Evolutionary conservation across 2,113 vertebrate species (phyloP), one percentile per base, ranked within the genome.

Genomic region (Xiphophorus maculatus): DNA sequence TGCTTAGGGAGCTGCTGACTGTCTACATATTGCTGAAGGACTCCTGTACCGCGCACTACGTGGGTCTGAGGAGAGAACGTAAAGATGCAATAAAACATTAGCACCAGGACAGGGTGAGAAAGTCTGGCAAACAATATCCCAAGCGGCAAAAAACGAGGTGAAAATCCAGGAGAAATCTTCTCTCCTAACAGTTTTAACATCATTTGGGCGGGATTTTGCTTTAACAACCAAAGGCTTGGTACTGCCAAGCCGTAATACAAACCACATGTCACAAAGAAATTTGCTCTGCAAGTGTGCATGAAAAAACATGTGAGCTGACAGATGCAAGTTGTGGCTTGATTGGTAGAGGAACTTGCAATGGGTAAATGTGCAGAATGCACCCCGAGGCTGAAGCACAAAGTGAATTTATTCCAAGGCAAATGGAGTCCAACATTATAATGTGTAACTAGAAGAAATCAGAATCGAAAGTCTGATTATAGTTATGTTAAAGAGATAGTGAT

Each of bases 1-100:
- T 93, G 88, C 29, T 71, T 87, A 13, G 86, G 95, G 13, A 97
- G 89, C 82, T 97, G 96, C 63, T 96, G 95, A 64, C 80, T 92
- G 87, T 95, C 95, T 32, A 95, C 88, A 61, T 95, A 94, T 72
- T 94, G 95, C 88, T 95, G 93, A 37, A 97, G 93, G 65, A 97
- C 83, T 0, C 63, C 80, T 0, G 92, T 90, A 15, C 94, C 94
- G 60, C 90, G 87, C 65, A 95, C 87, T 9, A 66, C 73, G 76
- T 95, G 94, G 66, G 94, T 84, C 95, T 96, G 83, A 0, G 77
- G 35, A 68, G 62, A 69, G 65, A 19, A 35, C 15, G 6, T 62
- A 58, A 66, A 25, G 11, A 25, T 19, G 35, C 27, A 10, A 54
- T 4, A 29, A 32, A 32, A 35, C 14, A 30, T 48, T n/a, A 32